Conservation (phyloP, 2,888 invertebrate genomes). For the Drosophila mercatorum region DNA sequence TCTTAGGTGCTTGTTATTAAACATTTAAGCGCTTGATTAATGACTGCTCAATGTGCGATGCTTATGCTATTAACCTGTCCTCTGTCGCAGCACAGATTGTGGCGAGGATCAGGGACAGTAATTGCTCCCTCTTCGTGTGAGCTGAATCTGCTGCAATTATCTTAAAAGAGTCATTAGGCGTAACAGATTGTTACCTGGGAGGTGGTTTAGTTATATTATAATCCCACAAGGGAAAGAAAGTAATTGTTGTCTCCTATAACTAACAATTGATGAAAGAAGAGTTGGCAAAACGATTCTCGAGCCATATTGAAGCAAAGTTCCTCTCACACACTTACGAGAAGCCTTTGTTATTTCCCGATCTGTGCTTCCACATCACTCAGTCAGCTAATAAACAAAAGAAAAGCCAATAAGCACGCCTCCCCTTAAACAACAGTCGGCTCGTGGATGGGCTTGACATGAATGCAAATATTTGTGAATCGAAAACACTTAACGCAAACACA, state of each 20-base stretch:
- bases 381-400: constrained; percentile 48
- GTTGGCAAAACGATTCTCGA: neutral
- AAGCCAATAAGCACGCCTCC: constrained; percentile 35
- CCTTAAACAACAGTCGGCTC: constrained; percentile 5
- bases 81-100: constrained; percentile 8
- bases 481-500: constrained; percentile 77
- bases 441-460: constrained; percentile 48
- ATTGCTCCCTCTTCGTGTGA: neutral
- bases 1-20: constrained; percentile 61
- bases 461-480: constrained; percentile 82
- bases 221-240: too few species aligned
- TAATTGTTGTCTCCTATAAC: too few species aligned
- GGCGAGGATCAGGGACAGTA: constrained; percentile 7
- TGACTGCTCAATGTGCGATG: constrained; percentile 56
- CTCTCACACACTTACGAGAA: too few species aligned
- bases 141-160: neutral
- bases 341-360: neutral
- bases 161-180: constrained; percentile 26
- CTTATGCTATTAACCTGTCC: constrained; percentile 24
- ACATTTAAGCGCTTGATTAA: constrained; percentile 74
- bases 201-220: neutral
- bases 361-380: constrained; percentile 9
- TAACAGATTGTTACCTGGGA: neutral
- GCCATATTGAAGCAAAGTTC: neutral
- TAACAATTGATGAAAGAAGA: neutral